Base-by-base conservation (phyloP, 53 echinoderm and acorn worm genomes). In the Echinarachnius parma region DNA sequence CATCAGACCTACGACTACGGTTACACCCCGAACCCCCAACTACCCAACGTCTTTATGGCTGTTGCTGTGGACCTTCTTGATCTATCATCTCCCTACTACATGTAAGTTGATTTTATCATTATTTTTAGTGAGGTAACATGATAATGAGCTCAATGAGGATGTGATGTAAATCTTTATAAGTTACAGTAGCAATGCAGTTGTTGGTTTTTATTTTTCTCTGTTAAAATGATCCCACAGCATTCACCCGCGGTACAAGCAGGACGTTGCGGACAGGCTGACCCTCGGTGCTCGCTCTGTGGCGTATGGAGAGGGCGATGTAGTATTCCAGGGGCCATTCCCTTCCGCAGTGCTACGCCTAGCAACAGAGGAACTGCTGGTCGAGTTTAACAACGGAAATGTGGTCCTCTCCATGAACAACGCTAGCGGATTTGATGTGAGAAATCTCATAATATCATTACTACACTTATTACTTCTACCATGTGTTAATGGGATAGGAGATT, bases 191-290 rank as follows among this genome's bases (percentile, higher is more conserved):
- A 22, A 49, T 0, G 23, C 20, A 11, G 16, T 19, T 23, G 13
- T 49, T 8, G 20, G 50, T 49, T 49, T 1, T 0, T 10, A 13
- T 44, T 0, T 1, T 44, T 0, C 16, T 13, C 16, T 44, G 45
- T 44, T 13, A 44, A 1, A 44, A 44, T 16, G 16, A 13, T 16
- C 16, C 16, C 45, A 44, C 59, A 96, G 96, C 46, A 83, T 96
- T 28, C 96, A 96, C 63, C 90, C 96, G 18, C 80, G 91, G 32
- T 85, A 87, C 64, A 96, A 95, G 75, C 75, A 95, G 66, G 95
- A 95, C 46, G 90, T 95, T 31, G 95, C 82, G 0, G 44, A 75
- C 34, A 81, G 95, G 21, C 59, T 95, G 9, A 59, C 87, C 22
- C 67, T 90, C 0, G 87, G 91, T 25, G 95, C 84, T 29, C 80